Evolutionary conservation across 2,113 vertebrate species (phyloP).

Genomic region (Percina caprodes): DNA sequence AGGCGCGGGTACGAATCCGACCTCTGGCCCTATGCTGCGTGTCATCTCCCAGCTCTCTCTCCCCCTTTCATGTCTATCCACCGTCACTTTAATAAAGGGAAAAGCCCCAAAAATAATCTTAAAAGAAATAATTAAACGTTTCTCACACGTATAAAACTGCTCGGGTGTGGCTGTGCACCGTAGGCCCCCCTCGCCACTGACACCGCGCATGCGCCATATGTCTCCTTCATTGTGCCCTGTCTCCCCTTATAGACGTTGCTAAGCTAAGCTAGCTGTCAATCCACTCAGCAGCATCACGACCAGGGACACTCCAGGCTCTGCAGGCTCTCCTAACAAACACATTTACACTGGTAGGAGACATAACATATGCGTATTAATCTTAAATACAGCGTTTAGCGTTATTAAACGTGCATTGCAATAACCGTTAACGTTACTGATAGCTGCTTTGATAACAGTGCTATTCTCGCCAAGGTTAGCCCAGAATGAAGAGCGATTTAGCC

Average conservation of each 20-base stretch:
- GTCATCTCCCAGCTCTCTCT: no score
- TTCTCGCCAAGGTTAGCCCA: slow-evolving; percentile 57
- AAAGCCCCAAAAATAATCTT: no score
- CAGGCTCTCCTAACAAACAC: slow-evolving; percentile 30
- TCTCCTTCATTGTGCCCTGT: slow-evolving; percentile 81
- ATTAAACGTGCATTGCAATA: neutral
- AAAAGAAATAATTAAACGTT: neutral
- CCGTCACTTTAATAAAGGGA: no score
- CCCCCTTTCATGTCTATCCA: no score
- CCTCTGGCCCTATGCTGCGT: no score
- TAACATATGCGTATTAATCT: neutral
- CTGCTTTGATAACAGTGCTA: neutral
- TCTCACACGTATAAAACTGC: neutral
- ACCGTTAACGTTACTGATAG: neutral
- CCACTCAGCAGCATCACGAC: slow-evolving; percentile 50
- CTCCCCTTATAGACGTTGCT: slow-evolving; percentile 19
- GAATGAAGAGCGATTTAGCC: slow-evolving; percentile 31
- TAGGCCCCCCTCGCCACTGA: neutral
- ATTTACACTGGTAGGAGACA: slow-evolving; percentile 50
- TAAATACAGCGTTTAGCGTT: neutral
- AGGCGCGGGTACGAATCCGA: no score
- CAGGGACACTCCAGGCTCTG: slow-evolving; percentile 46
- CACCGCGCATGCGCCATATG: slow-evolving; percentile 73
- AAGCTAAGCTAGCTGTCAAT: slow-evolving; percentile 63
- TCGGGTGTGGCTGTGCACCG: no score